These are phyloP conservation scores for Clarias magur DNA, from an alignment of 2,113 vertebrate species.

Conservation along the genomic window DNA sequence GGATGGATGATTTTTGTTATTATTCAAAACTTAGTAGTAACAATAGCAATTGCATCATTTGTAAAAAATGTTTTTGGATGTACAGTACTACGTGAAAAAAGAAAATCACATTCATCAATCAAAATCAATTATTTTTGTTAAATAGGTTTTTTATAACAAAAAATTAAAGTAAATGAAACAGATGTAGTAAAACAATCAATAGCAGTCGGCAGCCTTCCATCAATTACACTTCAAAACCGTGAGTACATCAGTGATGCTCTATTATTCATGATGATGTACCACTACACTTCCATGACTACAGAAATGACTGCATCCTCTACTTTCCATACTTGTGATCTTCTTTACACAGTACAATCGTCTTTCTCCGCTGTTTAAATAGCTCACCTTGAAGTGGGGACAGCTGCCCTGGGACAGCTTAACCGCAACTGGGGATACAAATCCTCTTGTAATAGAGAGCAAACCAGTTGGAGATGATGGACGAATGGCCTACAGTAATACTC, in stretches of 20 bases:
- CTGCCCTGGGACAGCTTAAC: constrained; percentile 16
- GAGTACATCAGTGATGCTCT: constrained; percentile 36
- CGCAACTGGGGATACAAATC: not conserved
- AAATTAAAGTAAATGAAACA: not conserved
- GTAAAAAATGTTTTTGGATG: not conserved
- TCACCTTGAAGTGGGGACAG: constrained; percentile 20
- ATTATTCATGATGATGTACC: constrained; percentile 53
- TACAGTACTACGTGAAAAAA: not conserved
- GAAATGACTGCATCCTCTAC: constrained; percentile 31
- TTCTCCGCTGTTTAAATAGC: constrained; percentile 15
- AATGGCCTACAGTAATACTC: constrained; percentile 21
- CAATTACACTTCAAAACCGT: constrained; percentile 15
- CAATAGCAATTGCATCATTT: not conserved
- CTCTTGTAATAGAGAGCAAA: constrained; percentile 17
- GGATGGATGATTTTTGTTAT: not conserved
- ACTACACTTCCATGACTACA: constrained; percentile 28
- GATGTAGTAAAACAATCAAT: not conserved
- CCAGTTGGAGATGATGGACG: constrained; percentile 23
- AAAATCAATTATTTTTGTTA: not conserved
- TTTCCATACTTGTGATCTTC: not conserved
- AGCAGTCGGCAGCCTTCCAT: constrained; percentile 10
- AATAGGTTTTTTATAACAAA: not conserved
- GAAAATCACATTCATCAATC: not conserved
- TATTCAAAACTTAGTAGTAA: not conserved
- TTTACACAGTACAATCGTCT: constrained; percentile 7